A percentile compares a stretch with the other conserved stretches of the same genome.
These are phyloP conservation scores for Stigmatopora nigra DNA, from an alignment of 2,113 vertebrate genomes.

Conservation along the genomic window DNA sequence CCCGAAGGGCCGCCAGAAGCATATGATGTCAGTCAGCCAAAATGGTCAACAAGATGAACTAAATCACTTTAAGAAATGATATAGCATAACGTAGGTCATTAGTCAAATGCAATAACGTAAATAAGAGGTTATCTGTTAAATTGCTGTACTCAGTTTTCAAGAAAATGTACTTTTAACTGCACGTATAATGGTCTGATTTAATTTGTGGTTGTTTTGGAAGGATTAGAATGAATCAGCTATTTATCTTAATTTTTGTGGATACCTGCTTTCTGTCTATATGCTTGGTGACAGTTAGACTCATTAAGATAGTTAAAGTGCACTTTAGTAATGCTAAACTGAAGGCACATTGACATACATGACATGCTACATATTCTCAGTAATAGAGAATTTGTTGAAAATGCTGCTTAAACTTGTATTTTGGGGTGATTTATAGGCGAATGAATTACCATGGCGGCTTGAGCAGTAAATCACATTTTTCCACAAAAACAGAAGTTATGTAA, in stretches of 20 bases:
- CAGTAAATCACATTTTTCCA: conserved; percentile 18
- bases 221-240: conserved; percentile 27
- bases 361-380: neutral
- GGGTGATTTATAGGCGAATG: neutral
- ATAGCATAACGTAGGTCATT: too few relatives aligned
- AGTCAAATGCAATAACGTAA: too few relatives aligned
- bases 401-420: conserved; percentile 1
- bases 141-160: conserved; percentile 63
- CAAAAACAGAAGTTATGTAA: conserved; percentile 30
- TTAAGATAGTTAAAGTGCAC: conserved; percentile 7
- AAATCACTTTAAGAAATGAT: too few relatives aligned
- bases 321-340: neutral
- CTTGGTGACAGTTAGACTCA: conserved; percentile 7
- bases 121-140: conserved; percentile 34
- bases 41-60: too few relatives aligned
- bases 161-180: conserved; percentile 38
- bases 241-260: conserved; percentile 14
- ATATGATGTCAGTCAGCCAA: too few relatives aligned
- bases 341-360: neutral
- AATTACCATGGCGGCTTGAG: neutral
- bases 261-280: conserved; percentile 22
- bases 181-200: conserved; percentile 36
- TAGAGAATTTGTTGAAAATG: neutral
- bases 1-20: too few relatives aligned
- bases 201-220: conserved; percentile 36